Base-by-base conservation (phyloP, 2,888 invertebrate genomes). In the Meteorus cinctellus region DNA sequence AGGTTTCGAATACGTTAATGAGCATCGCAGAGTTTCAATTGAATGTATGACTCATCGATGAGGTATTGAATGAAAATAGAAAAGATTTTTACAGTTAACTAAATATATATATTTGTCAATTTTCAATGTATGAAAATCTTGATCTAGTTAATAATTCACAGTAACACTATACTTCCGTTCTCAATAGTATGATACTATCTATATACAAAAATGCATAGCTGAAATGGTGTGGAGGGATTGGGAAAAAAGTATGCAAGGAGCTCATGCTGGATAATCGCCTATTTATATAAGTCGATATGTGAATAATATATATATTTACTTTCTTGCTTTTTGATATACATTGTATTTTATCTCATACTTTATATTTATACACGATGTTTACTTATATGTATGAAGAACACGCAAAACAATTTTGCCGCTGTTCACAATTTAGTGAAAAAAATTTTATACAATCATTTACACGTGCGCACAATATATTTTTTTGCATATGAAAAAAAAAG, bases 51-150 rank as follows among this genome's bases (percentile, higher is more conserved):
- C 34, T 48, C 31, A 74, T 74, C 70, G 69, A 70, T 76, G 24
- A 1, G 24, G 59, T 48, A 51, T 48, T 45, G 19, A 27, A 67
- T 66, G 45, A 66, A 19, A 68, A 68, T 48, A 60, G 10, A 60
- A 59, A 59, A 55, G 41, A 34, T 59, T 70, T 36, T 19, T 19
- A 24, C 19, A 19, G 36, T 60, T 34, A 31, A n/a, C 19, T 59
- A 16, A 51, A 68, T 71, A 77, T 77, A 79, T 73, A 86, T 88
- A 84, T 87, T 84, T 87, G 87, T 88, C 87, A 87, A 88, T 88
- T 88, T 88, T 87, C 84, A 86, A 87, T 87, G 86, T 88, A 87
- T 84, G 79, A 82, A 82, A 85, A 82, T 84, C 81, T 84, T 70
- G 36, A 62, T 74, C 41, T 68, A 31, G 68, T 68, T 45, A n/a